Percentiles rank a stretch among this genome's conserved stretches.
phyloP scores from a whole-genome alignment of 2,797 vertebrate species.

The Taeniopygia guttata region DNA sequence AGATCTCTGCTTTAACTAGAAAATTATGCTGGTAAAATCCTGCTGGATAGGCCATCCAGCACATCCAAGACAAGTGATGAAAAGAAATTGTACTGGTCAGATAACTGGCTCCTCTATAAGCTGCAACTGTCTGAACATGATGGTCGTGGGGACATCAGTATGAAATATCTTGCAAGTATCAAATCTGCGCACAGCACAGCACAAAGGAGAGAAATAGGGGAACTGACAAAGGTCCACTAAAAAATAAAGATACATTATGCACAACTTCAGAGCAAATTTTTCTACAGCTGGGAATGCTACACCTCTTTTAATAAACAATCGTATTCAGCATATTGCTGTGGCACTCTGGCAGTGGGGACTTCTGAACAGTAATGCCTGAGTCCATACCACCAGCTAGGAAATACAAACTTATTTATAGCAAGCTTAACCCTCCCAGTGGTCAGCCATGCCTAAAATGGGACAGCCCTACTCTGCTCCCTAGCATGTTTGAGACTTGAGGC shows the following conservation, averaged over 20 bases:
- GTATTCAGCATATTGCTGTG: not conserved
- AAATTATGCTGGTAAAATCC: not conserved
- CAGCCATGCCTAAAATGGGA: not conserved
- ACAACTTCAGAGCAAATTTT: not conserved
- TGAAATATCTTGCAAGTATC: rapidly evolving
- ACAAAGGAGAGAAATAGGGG: not conserved
- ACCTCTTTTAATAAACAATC: not conserved
- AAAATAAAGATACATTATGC: not conserved
- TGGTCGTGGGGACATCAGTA: not conserved
- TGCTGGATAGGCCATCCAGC: not conserved
- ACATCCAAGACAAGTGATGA: not conserved
- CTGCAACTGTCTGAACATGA: not conserved
- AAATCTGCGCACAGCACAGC: not conserved
- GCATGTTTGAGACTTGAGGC: not conserved
- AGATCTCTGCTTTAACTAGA: not conserved
- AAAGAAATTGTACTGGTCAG: not conserved
- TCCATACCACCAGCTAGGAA: not conserved
- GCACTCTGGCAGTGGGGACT: not conserved
- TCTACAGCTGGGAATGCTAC: not conserved
- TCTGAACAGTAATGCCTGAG: rapidly evolving
- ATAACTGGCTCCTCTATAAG: not conserved
- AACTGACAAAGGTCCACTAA: not conserved
- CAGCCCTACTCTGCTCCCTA: not conserved
- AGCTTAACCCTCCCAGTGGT: not conserved
- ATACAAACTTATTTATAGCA: not conserved